Conservation (phyloP, 2,888 invertebrate species). For the Globia sparganii region DNA sequence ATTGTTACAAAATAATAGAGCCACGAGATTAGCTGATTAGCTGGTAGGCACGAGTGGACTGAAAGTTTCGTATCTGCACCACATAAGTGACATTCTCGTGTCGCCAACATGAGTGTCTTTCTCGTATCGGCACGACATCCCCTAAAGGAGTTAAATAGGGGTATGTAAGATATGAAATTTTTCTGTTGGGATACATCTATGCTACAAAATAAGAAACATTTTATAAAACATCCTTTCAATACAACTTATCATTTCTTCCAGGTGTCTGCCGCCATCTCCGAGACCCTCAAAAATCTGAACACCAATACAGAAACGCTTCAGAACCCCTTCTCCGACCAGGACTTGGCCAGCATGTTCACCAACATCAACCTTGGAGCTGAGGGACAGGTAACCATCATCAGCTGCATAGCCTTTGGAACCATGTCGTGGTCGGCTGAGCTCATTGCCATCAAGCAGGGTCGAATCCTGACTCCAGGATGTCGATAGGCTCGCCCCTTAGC, state of each 20-base stretch:
- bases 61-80: not conserved
- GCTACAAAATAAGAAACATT: not conserved
- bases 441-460: not conserved
- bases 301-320: slow-evolving; percentile 91
- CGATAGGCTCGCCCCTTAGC: too few relatives aligned
- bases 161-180: not conserved
- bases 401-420: not conserved
- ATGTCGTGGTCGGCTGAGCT: not conserved
- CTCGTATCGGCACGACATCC: not conserved
- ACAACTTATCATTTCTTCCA: slow-evolving; percentile 58
- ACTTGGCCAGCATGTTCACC: slow-evolving; percentile 94
- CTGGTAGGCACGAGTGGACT: not conserved
- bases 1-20: not conserved
- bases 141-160: not conserved
- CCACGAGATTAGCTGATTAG: not conserved
- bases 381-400: slow-evolving; percentile 48
- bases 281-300: slow-evolving; percentile 87
- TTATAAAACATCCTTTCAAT: not conserved
- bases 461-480: not conserved
- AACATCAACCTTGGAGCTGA: slow-evolving; percentile 87
- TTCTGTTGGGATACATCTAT: not conserved
- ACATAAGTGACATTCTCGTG: not conserved
- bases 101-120: not conserved
- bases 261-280: slow-evolving; percentile 87
- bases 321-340: slow-evolving; percentile 92